Percentiles rank a stretch among this genome's conserved stretches.
These are phyloP conservation scores for Caenorhabditis elegans DNA, from an alignment of 1,140 invertebrate species.

Conservation along the genomic window DNA sequence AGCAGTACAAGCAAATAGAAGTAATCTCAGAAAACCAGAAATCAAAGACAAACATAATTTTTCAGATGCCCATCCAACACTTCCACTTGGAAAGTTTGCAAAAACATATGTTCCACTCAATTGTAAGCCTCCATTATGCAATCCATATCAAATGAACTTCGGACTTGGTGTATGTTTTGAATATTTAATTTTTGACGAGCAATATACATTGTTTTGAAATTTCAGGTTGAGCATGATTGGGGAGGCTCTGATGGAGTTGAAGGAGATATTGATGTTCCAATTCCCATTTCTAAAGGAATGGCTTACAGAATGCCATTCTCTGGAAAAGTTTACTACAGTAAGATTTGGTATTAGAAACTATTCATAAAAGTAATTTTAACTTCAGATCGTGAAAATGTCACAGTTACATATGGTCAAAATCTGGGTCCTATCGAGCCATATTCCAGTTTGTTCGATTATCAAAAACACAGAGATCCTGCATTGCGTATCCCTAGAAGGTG, in stretches of 20 bases:
- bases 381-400: conserved; percentile 46
- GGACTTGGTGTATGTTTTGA: conserved; percentile 37
- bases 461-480: conserved; percentile 36
- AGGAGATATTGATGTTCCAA: conserved; percentile 48
- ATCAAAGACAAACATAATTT: not conserved
- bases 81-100: conserved; percentile 47
- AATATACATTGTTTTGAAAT: not conserved
- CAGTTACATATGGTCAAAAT: conserved; percentile 47
- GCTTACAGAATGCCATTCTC: conserved; percentile 46
- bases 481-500: conserved; percentile 31
- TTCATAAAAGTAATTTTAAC: not conserved
- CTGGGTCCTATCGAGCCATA: conserved; percentile 45
- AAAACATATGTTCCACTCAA: conserved; percentile 37
- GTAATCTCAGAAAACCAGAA: not conserved
- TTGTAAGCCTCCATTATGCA: conserved; percentile 47
- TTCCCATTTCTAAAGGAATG: conserved; percentile 47
- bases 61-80: conserved; percentile 43
- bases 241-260: conserved; percentile 47
- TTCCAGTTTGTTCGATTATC: conserved; percentile 38
- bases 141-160: conserved; percentile 48
- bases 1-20: conserved; percentile 36
- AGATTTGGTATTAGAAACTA: not conserved
- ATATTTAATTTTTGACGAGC: no score
- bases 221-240: conserved; percentile 44
- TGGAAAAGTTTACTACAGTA: conserved; percentile 51